Evolutionary conservation across 2,888 invertebrate genomes (phyloP), one percentile per base, ranked within the genome.

Genomic region (Rotaria magnacalcarata): DNA sequence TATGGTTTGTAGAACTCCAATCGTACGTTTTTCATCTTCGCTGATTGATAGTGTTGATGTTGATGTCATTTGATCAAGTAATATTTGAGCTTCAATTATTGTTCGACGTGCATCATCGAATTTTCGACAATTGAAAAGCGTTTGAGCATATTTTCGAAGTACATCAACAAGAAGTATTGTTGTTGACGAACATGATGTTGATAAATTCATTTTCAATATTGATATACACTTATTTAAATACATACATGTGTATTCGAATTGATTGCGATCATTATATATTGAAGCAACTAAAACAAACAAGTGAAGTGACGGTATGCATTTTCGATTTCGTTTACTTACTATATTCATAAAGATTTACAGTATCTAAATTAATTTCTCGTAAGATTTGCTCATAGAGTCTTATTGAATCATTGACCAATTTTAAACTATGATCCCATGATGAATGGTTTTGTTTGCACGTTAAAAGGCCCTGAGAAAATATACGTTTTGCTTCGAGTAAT

Each of bases 201-300:
- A 47, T 41, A 67, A 34, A 67, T 67, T 67, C 67, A 41, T 67
- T 67, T 67, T 67, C 14, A 80, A 47, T n/a, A 80, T 80, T 10
- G 80, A 80, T 47, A 80, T 80, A 80, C 47, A 80, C 47, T 47
- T 43, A 80, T 80, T 80, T n/a, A 80, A 47, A 80, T 80, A 80
- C 47, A 47, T 47, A n/a, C 47, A 80, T 11, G 47, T 47, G n/a
- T 80, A 47, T 47, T 80, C 80, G 47, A n/a, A 80, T 43, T 80
- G 47, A 47, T 80, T 21, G n/a, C 47, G 43, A 80, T 80, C 80
- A 47, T 80, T 80, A n/a, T 80, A 80, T 6, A 80, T 80, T n/a
- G 43, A 47, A 80, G 80, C 80, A 80, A 80, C 67, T 67, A 34
- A 41, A 67, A 19, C 2, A 19, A 19, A 67, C 16, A 52, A 52